A percentile compares a stretch with the other conserved stretches of the same genome.
Conservation (phyloP, 2,888 invertebrate genomes). For the Xylophagus ater region DNA sequence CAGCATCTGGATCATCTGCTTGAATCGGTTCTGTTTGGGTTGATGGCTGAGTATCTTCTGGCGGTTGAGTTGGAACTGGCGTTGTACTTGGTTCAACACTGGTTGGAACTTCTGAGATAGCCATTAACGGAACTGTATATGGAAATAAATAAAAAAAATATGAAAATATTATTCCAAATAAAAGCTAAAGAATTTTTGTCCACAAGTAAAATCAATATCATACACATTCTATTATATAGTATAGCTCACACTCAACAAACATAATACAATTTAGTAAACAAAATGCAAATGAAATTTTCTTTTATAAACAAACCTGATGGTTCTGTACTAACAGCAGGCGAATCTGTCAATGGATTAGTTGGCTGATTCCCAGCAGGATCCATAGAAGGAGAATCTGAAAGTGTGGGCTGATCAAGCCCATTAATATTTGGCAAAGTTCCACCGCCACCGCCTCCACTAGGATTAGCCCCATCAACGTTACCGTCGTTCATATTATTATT, state of each 20-base stretch:
- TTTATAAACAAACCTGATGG: too few relatives aligned
- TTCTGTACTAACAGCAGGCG: neutral
- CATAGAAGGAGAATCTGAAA: neutral
- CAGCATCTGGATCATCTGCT: conserved; percentile 14
- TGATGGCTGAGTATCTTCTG: too few relatives aligned
- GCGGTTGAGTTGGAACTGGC: too few relatives aligned
- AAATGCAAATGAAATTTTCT: too few relatives aligned
- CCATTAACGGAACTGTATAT: conserved; percentile 18
- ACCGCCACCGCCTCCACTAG: conserved; percentile 9
- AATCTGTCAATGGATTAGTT: conserved; percentile 1
- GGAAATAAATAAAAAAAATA: too few relatives aligned
- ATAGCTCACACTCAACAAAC: too few relatives aligned
- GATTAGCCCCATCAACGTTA: conserved; percentile 8
- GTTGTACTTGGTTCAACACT: conserved; percentile 18
- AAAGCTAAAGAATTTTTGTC: too few relatives aligned
- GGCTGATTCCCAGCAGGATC: conserved; percentile 1
- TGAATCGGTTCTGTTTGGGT: neutral
- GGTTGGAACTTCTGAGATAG: conserved; percentile 18
- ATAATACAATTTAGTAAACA: too few relatives aligned
- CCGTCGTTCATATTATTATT: conserved; percentile 8
- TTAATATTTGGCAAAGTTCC: conserved; percentile 11
- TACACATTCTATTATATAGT: too few relatives aligned
- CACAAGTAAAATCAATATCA: too few relatives aligned
- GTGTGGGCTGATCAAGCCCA: neutral
- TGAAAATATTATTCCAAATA: too few relatives aligned